Conservation (phyloP, 2,888 invertebrate species). For the Mimas tiliae region DNA sequence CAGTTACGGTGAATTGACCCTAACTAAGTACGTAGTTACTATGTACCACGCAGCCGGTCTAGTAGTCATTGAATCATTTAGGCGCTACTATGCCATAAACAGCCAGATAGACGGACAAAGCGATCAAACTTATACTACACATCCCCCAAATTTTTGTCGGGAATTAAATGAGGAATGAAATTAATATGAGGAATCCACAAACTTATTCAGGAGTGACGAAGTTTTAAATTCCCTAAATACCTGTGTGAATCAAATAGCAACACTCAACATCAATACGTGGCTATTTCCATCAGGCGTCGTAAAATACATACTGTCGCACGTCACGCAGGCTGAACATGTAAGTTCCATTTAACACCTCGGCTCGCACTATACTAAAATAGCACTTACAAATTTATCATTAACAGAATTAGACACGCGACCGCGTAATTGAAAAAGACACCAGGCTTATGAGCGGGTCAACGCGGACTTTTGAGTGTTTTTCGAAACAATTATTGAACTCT, state of each 20-base stretch:
- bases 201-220: too few relatives aligned
- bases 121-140: too few relatives aligned
- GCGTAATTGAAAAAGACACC: constrained; percentile 59
- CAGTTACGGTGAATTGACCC: too few relatives aligned
- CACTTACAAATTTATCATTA: constrained; percentile 67
- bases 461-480: constrained; percentile 45
- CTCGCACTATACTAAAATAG: constrained; percentile 58
- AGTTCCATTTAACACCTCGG: constrained; percentile 73
- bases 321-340: constrained; percentile 62
- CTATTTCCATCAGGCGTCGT: constrained; percentile 39
- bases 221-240: constrained; percentile 19
- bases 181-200: too few relatives aligned
- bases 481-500: constrained; percentile 48
- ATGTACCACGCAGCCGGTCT: too few relatives aligned
- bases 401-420: constrained; percentile 62
- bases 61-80: too few relatives aligned
- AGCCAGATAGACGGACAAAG: too few relatives aligned
- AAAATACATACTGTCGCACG: constrained; percentile 43
- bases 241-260: constrained; percentile 48
- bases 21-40: too few relatives aligned
- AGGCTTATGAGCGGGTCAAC: constrained; percentile 43
- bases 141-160: too few relatives aligned
- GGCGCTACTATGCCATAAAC: too few relatives aligned
- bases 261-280: constrained; percentile 27
- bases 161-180: too few relatives aligned